Conservation (phyloP, 1,140 invertebrate species). For the Drosophila busckii region DNA sequence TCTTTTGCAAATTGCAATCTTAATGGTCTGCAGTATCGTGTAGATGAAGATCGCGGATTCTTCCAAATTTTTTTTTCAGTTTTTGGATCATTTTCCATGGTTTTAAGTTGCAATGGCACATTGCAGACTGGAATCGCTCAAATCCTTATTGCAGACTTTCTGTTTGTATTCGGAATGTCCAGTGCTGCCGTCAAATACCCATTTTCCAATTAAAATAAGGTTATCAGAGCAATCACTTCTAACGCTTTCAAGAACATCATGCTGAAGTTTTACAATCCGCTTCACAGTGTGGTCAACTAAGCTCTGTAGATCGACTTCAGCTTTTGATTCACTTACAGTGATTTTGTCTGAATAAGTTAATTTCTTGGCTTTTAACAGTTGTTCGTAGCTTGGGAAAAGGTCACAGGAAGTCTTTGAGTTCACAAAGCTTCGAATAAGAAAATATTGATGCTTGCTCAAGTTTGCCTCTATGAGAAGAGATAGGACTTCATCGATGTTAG, state of each 20-base stretch:
- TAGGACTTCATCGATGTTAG: constrained; percentile 1
- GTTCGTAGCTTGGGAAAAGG: constrained; percentile 10
- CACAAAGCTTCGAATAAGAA: constrained; percentile 6
- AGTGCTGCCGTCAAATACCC: too few species aligned
- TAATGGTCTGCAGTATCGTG: too few species aligned
- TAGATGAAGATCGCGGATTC: too few species aligned
- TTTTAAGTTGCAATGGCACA: constrained; percentile 14
- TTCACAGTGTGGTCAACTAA: constrained; percentile 15
- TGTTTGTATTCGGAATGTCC: constrained; percentile 15
- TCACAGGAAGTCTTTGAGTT: constrained; percentile 5
- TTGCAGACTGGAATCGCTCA: too few species aligned
- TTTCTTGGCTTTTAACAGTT: constrained; percentile 13
- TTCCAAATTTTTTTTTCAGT: too few species aligned
- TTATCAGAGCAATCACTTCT: constrained; percentile 3
- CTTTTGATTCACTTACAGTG: constrained; percentile 13
- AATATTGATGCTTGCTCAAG: constrained; percentile 9
- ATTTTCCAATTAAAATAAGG: not conserved
- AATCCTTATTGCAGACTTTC: constrained; percentile 12
- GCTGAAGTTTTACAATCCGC: constrained; percentile 11
- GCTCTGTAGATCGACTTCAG: constrained; percentile 28
- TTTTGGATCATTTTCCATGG: too few species aligned
- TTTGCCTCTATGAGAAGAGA: constrained; percentile 4
- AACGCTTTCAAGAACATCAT: constrained; percentile 13
- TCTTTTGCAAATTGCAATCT: too few species aligned
- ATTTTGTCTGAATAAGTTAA: constrained; percentile 13